phyloP scores from a whole-genome alignment of 2,797 vertebrate genomes.

The Morus bassanus region DNA sequence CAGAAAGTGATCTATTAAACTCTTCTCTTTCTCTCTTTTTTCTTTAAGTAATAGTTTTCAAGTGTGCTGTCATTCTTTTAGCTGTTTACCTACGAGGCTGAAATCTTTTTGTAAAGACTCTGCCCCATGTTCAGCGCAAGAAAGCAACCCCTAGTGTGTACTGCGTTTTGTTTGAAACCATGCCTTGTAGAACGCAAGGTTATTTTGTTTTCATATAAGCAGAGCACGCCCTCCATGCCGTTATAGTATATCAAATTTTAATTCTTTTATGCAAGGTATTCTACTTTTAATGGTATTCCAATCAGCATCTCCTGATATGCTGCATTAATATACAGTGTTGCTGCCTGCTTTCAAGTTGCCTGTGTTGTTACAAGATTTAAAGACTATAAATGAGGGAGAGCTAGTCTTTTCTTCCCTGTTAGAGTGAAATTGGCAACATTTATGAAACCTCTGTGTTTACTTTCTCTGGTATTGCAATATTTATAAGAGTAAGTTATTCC shows the following conservation, averaged over 20 bases:
- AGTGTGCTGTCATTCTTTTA: not conserved
- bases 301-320: not conserved
- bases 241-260: not conserved
- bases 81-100: not conserved
- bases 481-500: not conserved
- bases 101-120: not conserved
- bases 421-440: not conserved
- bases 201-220: not conserved
- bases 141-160: not conserved
- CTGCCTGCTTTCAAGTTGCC: not conserved
- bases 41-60: not conserved
- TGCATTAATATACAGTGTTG: not conserved
- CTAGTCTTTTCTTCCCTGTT: not conserved
- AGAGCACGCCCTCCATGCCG: not conserved
- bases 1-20: slow-evolving; percentile 4
- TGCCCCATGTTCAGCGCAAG: accelerated
- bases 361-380: not conserved
- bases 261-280: not conserved
- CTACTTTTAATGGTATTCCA: not conserved
- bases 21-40: not conserved
- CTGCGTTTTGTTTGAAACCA: not conserved
- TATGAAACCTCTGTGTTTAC: not conserved
- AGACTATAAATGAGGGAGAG: not conserved
- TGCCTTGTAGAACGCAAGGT: not conserved
- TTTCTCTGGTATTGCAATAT: not conserved